Conservation (phyloP, 2,113 vertebrate genomes). For the Dasyprocta punctata region DNA sequence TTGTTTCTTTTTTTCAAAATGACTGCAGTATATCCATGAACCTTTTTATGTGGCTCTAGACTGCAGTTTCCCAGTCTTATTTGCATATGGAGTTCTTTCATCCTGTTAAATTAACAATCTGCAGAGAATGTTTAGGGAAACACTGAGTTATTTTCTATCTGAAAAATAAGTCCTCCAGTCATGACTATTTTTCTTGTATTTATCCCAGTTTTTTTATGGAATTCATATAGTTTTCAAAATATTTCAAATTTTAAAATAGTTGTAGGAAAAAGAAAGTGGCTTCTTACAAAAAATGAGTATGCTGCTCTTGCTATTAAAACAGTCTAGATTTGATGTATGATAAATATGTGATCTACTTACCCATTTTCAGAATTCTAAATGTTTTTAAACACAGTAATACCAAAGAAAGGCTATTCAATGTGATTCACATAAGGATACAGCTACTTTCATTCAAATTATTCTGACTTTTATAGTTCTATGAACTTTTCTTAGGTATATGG, state of each 20-base stretch:
- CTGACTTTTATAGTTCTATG: neutral
- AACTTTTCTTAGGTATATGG: neutral
- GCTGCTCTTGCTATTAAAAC: neutral
- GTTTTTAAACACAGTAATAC: neutral
- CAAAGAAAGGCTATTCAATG: neutral
- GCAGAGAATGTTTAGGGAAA: neutral
- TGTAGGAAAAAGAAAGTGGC: neutral
- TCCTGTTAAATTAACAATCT: neutral
- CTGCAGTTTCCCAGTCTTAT: neutral
- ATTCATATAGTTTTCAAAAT: neutral
- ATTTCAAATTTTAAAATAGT: neutral
- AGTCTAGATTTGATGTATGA: neutral
- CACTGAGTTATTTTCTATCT: neutral
- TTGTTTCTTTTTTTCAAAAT: neutral
- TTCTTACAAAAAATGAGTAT: neutral
- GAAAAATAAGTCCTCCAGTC: neutral
- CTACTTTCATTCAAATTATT: neutral
- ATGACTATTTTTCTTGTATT: neutral
- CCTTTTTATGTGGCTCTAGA: neutral
- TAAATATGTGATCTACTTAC: neutral
- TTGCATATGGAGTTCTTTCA: neutral
- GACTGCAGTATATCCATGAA: neutral
- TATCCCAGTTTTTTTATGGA: neutral
- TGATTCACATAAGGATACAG: neutral
- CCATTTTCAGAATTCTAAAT: neutral